phyloP scores from a whole-genome alignment of 2,113 vertebrate species.

The Coracopsis vasa region DNA sequence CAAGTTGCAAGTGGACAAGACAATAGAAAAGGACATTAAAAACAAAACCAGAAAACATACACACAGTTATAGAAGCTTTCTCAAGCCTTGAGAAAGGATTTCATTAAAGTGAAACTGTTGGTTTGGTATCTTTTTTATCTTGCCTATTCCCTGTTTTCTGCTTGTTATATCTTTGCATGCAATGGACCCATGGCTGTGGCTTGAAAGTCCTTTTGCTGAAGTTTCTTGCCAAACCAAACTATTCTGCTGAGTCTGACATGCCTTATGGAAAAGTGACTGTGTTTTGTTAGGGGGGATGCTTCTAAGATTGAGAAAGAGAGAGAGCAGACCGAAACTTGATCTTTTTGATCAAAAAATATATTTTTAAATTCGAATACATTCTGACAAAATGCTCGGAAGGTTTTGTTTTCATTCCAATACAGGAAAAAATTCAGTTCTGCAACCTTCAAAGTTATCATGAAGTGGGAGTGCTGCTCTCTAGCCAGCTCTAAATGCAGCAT shows the following conservation, averaged over 20 bases:
- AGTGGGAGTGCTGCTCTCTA: constrained; percentile 2
- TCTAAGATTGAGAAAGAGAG: not conserved
- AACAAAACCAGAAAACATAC: not conserved
- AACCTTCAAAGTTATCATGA: constrained; percentile 15
- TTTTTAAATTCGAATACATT: not conserved
- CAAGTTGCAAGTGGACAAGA: not conserved
- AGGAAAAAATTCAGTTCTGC: not conserved
- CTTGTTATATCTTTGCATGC: not conserved
- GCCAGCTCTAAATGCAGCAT: constrained; percentile 29
- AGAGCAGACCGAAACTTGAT: not conserved
- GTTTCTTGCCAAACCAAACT: not conserved
- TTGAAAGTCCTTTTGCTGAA: not conserved
- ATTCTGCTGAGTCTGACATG: not conserved
- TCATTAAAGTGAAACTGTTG: not conserved
- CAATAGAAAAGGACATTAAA: not conserved
- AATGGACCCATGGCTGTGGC: not conserved
- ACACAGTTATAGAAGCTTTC: not conserved
- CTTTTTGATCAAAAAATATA: not conserved
- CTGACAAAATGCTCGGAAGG: not conserved
- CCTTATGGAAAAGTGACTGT: not conserved
- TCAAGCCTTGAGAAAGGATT: not conserved
- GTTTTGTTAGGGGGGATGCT: not conserved
- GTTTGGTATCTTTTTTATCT: not conserved
- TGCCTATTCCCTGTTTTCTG: not conserved
- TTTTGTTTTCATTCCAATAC: constrained; percentile 28